These are phyloP conservation scores for Neoaliturus tenellus DNA, from an alignment of 2,888 invertebrate genomes.

Conservation along the genomic window DNA sequence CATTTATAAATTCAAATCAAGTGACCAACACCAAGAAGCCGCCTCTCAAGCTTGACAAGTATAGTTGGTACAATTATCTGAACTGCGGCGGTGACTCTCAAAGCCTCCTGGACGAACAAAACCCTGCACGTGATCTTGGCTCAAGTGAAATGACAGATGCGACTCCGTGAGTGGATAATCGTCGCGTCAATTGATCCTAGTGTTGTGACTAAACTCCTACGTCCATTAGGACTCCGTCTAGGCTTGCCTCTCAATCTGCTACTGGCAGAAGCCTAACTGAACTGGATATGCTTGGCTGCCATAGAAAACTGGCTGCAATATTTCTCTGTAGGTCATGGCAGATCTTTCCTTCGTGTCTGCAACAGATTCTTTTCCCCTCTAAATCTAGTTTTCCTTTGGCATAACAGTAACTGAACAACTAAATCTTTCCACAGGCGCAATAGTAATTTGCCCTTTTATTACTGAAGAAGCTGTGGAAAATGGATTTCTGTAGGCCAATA, in stretches of 20 bases:
- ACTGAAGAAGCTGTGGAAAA: too few species aligned
- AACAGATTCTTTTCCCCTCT: too few species aligned
- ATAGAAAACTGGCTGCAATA: too few species aligned
- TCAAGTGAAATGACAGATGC: conserved; percentile 44
- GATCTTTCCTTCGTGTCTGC: too few species aligned
- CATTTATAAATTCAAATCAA: too few species aligned
- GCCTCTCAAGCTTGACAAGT: neutral
- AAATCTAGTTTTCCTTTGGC: too few species aligned
- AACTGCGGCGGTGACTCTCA: neutral
- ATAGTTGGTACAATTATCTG: neutral
- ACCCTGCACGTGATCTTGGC: conserved; percentile 18
- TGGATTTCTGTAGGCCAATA: too few species aligned
- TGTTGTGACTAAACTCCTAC: conserved; percentile 44
- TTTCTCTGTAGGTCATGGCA: too few species aligned
- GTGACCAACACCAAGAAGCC: neutral
- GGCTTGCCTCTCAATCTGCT: conserved; percentile 5
- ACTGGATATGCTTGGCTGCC: conserved; percentile 6
- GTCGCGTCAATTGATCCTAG: conserved; percentile 47
- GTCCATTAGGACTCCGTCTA: conserved; percentile 6
- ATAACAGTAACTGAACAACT: too few species aligned
- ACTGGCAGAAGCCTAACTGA: neutral
- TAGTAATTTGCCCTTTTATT: too few species aligned
- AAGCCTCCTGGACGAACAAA: neutral
- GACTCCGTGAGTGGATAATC: conserved; percentile 43
- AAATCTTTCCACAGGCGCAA: too few species aligned